phyloP scores from a whole-genome alignment of 2,888 invertebrate species.

The Steromphala cineraria region DNA sequence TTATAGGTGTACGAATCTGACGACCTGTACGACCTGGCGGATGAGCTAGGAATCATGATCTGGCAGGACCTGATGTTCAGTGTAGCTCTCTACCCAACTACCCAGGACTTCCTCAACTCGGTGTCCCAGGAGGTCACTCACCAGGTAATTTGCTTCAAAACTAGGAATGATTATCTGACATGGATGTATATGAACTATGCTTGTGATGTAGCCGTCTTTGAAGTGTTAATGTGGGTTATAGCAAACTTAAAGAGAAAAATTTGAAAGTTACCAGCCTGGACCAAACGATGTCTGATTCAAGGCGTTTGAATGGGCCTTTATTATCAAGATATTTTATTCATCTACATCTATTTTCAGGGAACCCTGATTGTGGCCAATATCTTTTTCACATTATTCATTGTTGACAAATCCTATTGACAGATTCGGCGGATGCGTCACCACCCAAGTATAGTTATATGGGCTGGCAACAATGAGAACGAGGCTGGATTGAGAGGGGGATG shows the following conservation, averaged over 20 bases:
- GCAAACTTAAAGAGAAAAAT: too few species aligned
- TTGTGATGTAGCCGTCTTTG: too few species aligned
- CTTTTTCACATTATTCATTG: too few species aligned
- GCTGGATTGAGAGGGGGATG: slow-evolving; percentile 88
- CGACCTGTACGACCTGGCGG: slow-evolving; percentile 88
- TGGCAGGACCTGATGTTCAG: slow-evolving; percentile 99
- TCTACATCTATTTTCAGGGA: too few species aligned
- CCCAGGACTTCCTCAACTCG: slow-evolving; percentile 81
- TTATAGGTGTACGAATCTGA: slow-evolving; percentile 87
- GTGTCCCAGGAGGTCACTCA: slow-evolving; percentile 86
- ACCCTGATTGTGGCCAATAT: too few species aligned
- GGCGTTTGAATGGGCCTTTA: too few species aligned
- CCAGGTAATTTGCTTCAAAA: slow-evolving; percentile 79
- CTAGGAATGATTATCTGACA: too few species aligned
- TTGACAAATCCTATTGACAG: slow-evolving; percentile 41
- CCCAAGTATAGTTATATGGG: slow-evolving; percentile 90
- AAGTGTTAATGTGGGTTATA: too few species aligned
- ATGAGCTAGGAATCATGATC: slow-evolving; percentile 91
- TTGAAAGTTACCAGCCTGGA: too few species aligned
- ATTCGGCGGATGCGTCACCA: slow-evolving; percentile 86
- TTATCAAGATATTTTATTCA: too few species aligned
- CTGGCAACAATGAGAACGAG: slow-evolving; percentile 98
- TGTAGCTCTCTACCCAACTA: slow-evolving; percentile 92
- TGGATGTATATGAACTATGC: too few species aligned
- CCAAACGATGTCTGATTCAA: too few species aligned